Evolutionary conservation across 2,888 invertebrate species (phyloP), one percentile per base, ranked within the genome.

Genomic region (Eupithecia inturbata): DNA sequence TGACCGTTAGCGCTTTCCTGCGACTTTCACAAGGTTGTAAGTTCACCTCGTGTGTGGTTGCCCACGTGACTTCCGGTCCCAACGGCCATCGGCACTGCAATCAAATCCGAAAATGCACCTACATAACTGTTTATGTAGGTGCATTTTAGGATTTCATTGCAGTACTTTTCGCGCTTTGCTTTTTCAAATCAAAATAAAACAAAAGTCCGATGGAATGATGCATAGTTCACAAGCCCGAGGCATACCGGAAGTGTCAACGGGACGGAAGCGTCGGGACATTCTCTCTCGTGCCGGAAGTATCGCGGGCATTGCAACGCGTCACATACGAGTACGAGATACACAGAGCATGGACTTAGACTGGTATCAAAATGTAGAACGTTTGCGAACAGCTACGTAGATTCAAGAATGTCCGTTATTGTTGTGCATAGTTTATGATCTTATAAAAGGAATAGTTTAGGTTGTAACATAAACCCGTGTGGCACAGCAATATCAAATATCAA

Each of bases 211-310:
- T n/a, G 63, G 36, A 64, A 64, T 63, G n/a, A 63, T 64, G 63
- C 31, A 62, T 62, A 33, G 31, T 63, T 63, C 63, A 81, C 78
- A 78, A 78, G 79, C 82, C 88, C 88, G 91, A 88, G 81, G 85
- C 84, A 82, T 78, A 85, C 87, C 90, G 92, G 92, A 92, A 84
- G 85, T 86, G 89, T 89, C 88, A 85, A 82, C 81, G 80, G 22
- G 12, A 22, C 63, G 63, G 63, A 64, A 64, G 39, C 22, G 66
- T 81, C 84, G 87, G 87, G 84, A 85, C 84, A 82, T 77, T 81
- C 82, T 83, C 82, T 84, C 68, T 33, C 82, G 72, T 78, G 78
- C 87, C 85, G 90, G 90, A 91, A 88, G 82, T 71, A 72, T 67
- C 74, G 70, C n/a, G 71, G 71, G 41, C 73, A 69, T 36, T 67